These are phyloP conservation scores for Bungarus multicinctus DNA, from an alignment of 2,113 vertebrate genomes.

Conservation along the genomic window DNA sequence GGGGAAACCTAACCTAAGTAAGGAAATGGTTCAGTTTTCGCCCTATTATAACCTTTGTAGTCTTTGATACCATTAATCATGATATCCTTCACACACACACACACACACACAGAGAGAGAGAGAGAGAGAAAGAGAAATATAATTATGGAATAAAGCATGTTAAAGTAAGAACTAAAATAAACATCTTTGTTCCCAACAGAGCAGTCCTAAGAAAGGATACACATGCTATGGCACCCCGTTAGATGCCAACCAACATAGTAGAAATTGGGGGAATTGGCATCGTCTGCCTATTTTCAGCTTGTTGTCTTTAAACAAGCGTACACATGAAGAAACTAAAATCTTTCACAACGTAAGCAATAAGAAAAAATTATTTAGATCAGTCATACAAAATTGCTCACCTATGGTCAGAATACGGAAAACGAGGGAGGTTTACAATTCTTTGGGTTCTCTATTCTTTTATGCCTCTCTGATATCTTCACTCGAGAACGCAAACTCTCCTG, in stretches of 20 bases:
- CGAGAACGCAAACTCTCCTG: neutral
- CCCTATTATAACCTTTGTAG: neutral
- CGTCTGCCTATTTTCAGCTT: neutral
- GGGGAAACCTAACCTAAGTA: neutral
- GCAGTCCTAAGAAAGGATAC: neutral
- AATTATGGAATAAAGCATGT: neutral
- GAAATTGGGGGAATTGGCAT: neutral
- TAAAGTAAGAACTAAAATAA: neutral
- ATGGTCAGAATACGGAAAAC: neutral
- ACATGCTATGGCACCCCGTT: neutral
- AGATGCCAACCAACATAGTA: neutral
- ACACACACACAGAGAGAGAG: too few species aligned
- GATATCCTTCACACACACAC: neutral
- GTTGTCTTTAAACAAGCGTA: neutral
- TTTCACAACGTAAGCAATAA: neutral
- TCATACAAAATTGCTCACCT: neutral
- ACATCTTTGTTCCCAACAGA: neutral
- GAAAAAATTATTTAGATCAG: neutral
- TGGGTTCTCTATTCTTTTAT: neutral
- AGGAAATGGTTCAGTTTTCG: neutral
- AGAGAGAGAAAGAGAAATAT: neutral
- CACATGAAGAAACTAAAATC: neutral
- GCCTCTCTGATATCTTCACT: neutral
- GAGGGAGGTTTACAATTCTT: neutral
- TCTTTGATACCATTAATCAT: neutral